A percentile compares a stretch with the other conserved stretches of the same genome.
Conservation (phyloP, 2,888 invertebrate genomes). For the Lasioglossum villosulum region DNA sequence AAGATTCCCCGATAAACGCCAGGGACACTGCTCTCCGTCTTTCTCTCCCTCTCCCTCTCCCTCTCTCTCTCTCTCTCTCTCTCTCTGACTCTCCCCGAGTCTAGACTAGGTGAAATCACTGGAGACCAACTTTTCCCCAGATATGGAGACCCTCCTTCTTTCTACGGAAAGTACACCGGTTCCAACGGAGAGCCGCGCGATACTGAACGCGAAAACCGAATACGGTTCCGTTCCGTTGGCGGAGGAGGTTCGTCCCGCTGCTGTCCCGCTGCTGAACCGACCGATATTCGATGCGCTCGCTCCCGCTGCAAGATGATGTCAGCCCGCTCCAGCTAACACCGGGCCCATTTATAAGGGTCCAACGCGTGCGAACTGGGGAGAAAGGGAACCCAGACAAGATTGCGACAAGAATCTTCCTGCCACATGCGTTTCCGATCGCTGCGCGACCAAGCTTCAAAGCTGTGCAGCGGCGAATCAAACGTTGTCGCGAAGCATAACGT, state of each 20-base stretch:
- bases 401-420: neutral
- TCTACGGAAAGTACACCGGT: neutral
- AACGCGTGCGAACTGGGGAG: neutral
- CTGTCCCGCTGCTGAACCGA: neutral
- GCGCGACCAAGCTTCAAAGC: too few relatives aligned
- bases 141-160: neutral
- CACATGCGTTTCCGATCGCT: neutral
- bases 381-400: neutral
- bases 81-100: neutral
- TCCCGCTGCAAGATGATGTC: conserved; percentile 77
- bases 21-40: neutral
- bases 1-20: neutral
- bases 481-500: too few relatives aligned
- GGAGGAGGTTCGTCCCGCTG: neutral
- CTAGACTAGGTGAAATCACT: neutral
- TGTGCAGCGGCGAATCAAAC: too few relatives aligned
- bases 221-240: neutral
- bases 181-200: neutral
- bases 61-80: too few relatives aligned
- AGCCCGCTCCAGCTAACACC: conserved; percentile 59
- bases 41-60: neutral
- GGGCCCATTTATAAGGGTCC: conserved; percentile 66
- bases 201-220: conserved; percentile 2
- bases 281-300: conserved; percentile 68
- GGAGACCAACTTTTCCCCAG: neutral